Evolutionary conservation across 2,888 invertebrate species (phyloP).

Genomic region (Pachymerium ferrugineum): DNA sequence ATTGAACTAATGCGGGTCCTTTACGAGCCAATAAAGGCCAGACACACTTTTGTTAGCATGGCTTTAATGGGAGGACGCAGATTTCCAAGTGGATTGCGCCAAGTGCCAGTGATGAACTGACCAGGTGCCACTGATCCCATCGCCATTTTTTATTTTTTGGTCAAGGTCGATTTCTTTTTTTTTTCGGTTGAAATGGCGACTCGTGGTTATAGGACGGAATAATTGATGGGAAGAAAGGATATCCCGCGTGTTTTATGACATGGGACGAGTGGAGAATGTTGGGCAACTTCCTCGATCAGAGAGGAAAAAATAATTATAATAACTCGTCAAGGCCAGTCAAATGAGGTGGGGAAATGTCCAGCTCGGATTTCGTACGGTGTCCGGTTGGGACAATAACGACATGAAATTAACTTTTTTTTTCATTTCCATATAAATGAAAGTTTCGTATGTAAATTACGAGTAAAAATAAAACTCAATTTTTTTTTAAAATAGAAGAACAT

Average conservation of each 20-base stretch:
- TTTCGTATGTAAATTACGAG: no score
- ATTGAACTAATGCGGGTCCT: slow-evolving; percentile 13
- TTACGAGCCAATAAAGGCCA: slow-evolving; percentile 21
- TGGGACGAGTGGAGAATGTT: not conserved
- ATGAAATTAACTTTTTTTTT: no score
- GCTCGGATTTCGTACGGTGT: not conserved
- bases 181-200: not conserved
- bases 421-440: no score
- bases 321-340: not conserved
- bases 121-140: not conserved
- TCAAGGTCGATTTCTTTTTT: slow-evolving; percentile 9
- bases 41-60: slow-evolving; percentile 21
- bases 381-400: no score
- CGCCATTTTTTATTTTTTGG: slow-evolving; percentile 2
- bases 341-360: slow-evolving; percentile 17
- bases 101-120: slow-evolving; percentile 15
- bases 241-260: slow-evolving; percentile 10
- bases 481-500: no score
- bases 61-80: slow-evolving; percentile 14
- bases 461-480: no score
- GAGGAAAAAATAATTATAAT: slow-evolving; percentile 10
- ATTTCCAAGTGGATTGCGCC: slow-evolving; percentile 18
- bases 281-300: slow-evolving; percentile 1
- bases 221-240: slow-evolving; percentile 18
- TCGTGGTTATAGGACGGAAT: slow-evolving; percentile 18